Evolutionary conservation across 2,888 invertebrate genomes (phyloP), one percentile per base, ranked within the genome.

Genomic region (Rhopalosiphum nymphaeae): DNA sequence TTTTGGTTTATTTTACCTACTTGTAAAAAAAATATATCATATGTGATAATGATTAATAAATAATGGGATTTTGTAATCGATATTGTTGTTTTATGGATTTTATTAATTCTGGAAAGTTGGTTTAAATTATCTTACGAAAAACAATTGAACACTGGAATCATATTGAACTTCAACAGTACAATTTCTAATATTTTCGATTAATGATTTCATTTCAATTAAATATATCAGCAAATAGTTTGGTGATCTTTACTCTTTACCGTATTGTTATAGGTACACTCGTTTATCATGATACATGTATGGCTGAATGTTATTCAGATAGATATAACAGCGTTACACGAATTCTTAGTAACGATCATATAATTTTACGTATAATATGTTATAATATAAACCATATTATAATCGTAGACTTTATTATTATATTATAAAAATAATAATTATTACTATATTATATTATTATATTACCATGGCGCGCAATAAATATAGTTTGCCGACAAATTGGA

Each of bases 401-500:
- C 25, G 42, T 42, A 84, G n/a, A 5, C n/a, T n/a, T 0, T 16
- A 53, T 53, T 13, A 53, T 53, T 53, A 53, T 53, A 53, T 53
- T 53, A 53, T 53, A 53, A 16, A 13, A 53, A 53, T 53, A 53
- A 53, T 53, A 53, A 53, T 53, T 53, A 53, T 53, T 53, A 53
- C 49, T 53, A 53, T 53, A 26, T 44, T 84, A 85, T 85, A 3
- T 78, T 42, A 9, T 0, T 42, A 0, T 42, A 84, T 42, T 42
- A 10, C 11, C 42, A 42, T 25, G 21, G 36, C 26, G 25, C 13
- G 4, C 2, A 53, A 89, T 56, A 42, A 78, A 91, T 42, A 25
- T 36, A 46, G 78, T 42, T 44, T 5, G 36, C 46, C 91, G 36
- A n/a, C 85, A n/a, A 92, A 87, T 61, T 46, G 61, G 87, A 87